Conservation (phyloP, 1,140 invertebrate genomes). For the Goniozus legneri region DNA sequence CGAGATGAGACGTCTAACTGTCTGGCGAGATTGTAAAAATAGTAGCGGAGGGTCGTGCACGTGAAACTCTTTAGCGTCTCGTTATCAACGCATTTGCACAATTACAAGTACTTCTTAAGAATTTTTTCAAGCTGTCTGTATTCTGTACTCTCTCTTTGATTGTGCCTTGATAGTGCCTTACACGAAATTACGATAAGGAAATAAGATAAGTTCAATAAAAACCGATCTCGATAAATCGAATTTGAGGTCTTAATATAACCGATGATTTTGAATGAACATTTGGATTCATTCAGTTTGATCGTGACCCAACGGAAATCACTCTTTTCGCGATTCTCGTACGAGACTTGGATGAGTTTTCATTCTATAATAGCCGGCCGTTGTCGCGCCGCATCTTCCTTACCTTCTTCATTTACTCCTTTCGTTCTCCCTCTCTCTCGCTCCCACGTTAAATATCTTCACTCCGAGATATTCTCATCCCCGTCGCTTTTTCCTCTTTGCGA, state of each 20-base stretch:
- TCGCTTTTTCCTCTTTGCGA: conserved; percentile 12
- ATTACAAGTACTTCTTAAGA: conserved; percentile 11
- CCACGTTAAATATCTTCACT: conserved; percentile 8
- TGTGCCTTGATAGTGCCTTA: background rate
- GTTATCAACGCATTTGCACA: background rate
- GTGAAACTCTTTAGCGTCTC: background rate
- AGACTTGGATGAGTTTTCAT: conserved; percentile 36
- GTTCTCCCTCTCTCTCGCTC: conserved; percentile 1
- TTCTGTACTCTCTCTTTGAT: background rate
- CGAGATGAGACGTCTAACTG: conserved; percentile 38
- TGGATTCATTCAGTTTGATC: conserved; percentile 41
- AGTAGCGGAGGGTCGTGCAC: conserved; percentile 21
- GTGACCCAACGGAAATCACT: conserved; percentile 38
- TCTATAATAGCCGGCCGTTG: conserved; percentile 17
- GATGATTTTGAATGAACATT: conserved; percentile 44
- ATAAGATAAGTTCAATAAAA: conserved; percentile 16
- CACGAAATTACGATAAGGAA: background rate
- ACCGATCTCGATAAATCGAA: conserved; percentile 28
- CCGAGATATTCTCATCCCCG: conserved; percentile 13
- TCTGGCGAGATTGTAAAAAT: conserved; percentile 41
- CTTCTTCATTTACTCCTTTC: no score
- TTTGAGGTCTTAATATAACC: no score
- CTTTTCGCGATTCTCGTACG: conserved; percentile 27
- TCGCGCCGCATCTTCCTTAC: conserved; percentile 21
- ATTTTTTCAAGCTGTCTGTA: conserved; percentile 12